Base-by-base conservation (phyloP, 2,888 invertebrate genomes). In the Pristionchus maxplancki region DNA sequence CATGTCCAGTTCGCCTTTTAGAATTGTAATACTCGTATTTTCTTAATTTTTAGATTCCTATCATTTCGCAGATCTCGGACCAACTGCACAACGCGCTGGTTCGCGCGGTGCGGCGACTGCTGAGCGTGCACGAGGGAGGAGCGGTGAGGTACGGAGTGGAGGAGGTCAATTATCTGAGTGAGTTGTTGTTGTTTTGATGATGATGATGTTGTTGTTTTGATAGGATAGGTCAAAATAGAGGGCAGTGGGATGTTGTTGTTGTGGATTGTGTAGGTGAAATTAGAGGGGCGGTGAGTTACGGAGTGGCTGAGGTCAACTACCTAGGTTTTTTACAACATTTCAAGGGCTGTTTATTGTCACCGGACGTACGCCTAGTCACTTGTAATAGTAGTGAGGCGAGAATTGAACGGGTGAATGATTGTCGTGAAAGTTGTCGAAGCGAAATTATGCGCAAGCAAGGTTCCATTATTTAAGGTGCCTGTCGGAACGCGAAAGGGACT, bases 91-190 rank as follows among this genome's bases (percentile, higher is more conserved):
- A 37, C 37, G 34, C 88, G 37, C 62, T 88, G 50, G 53, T 78
- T 34, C 58, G 81, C 34, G 20, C 81, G 1, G 62, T 88, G 37
- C 11, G 81, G 5, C 9, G 28, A n/a, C 81, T 88, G 15, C 81
- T 87, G 50, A 48, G 24, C n/a, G 86, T 67, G 37, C n/a, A 71
- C 24, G 28, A 15, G 31, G 62, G 53, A 9, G 34, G 83, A n/a
- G n/a, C 58, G 5, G 88, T 88, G 44, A 37, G 88, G 44, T 88
- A 88, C 40, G 37, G 67, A 40, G 81, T 88, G 17, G 88, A 88
- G 44, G 78, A 88, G 28, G 88, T 88, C 78, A 88, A 88, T 28
- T 81, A 48, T 37, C 17, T 88, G 1, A n/a, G 88, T 88, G 40
- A 88, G 88, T 58, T 20, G 13, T 48, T 24, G 31, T 34, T 34